These are phyloP conservation scores for Apteryx mantelli DNA, from an alignment of 2,113 vertebrate genomes.

Conservation along the genomic window DNA sequence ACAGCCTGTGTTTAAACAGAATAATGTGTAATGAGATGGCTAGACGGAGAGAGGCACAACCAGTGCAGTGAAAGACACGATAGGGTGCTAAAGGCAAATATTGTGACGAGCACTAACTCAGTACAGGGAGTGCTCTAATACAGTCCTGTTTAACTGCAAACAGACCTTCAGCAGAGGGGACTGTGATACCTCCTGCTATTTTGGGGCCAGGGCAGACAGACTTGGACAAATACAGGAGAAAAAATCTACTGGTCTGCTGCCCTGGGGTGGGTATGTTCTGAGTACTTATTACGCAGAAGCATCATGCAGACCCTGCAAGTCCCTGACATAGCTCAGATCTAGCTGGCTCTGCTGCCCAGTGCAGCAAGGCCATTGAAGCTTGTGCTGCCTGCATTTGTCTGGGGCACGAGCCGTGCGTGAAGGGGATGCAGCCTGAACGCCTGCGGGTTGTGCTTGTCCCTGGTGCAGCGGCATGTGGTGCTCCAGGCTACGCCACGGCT, in stretches of 20 bases:
- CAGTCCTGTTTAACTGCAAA: neutral
- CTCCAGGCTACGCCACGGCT: neutral
- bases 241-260: neutral
- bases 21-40: neutral
- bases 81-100: conserved; percentile 6
- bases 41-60: neutral
- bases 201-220: neutral
- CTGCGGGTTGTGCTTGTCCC: neutral
- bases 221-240: neutral
- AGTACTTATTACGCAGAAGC: neutral
- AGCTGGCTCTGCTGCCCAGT: neutral
- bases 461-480: neutral
- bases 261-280: neutral
- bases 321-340: neutral
- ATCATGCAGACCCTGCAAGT: accelerated
- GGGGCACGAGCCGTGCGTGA: neutral
- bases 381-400: neutral
- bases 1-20: conserved; percentile 27
- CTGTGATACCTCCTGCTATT: neutral
- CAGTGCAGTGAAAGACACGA: neutral
- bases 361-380: neutral
- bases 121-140: neutral
- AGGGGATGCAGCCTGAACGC: neutral
- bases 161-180: neutral
- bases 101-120: neutral